Evolutionary conservation across 2,797 vertebrate species (phyloP).

Genomic region (Periparus ater): DNA sequence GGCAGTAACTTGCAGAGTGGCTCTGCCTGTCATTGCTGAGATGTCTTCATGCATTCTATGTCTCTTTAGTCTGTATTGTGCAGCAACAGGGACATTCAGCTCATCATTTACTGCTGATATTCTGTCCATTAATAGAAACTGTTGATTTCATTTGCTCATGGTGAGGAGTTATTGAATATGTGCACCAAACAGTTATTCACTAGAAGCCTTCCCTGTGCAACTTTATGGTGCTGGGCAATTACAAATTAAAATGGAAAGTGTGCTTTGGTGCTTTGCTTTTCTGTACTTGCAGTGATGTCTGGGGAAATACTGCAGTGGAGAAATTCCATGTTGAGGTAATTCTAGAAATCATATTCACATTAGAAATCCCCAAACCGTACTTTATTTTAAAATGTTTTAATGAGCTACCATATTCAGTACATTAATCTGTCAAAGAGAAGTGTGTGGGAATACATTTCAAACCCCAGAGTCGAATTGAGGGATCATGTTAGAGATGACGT

Average conservation of each 20-base stretch:
- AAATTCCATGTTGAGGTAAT: conserved; percentile 47
- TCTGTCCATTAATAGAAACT: background rate
- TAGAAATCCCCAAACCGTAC: conserved; percentile 47
- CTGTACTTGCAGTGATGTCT: conserved; percentile 23
- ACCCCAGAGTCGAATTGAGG: background rate
- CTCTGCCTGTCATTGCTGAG: background rate
- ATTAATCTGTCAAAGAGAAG: conserved; percentile 53
- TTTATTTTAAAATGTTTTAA: conserved; percentile 65
- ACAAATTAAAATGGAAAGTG: conserved; percentile 61
- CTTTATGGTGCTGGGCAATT: conserved; percentile 54
- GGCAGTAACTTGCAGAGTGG: background rate
- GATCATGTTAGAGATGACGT: background rate
- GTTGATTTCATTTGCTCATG: conserved; percentile 55
- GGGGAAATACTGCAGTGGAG: conserved; percentile 39
- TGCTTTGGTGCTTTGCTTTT: conserved; percentile 42
- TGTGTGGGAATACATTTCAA: conserved; percentile 4
- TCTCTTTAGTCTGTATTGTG: background rate
- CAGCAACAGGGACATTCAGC: background rate
- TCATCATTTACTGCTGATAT: conserved; percentile 11
- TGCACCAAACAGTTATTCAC: conserved; percentile 30
- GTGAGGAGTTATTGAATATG: conserved; percentile 41
- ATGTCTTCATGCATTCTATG: background rate
- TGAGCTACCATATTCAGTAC: conserved; percentile 29
- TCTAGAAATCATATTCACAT: conserved; percentile 51
- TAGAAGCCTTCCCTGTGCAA: background rate